A percentile compares a stretch with the other conserved stretches of the same genome.
These are phyloP conservation scores for Chiloscyllium punctatum DNA, from an alignment of 2,797 vertebrate genomes.

Conservation along the genomic window DNA sequence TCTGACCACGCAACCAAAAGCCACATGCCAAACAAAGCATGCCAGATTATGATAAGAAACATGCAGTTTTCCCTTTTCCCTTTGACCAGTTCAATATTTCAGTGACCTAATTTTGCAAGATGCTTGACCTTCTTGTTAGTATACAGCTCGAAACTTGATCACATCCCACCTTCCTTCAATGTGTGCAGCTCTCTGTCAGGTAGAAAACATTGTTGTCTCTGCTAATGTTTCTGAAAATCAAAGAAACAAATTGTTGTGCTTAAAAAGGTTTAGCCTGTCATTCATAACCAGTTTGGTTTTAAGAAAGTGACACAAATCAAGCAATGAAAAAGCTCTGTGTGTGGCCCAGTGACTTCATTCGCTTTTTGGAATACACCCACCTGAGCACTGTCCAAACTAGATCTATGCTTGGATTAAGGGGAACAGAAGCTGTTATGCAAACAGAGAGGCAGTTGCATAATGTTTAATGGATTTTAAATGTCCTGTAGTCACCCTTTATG, in stretches of 20 bases:
- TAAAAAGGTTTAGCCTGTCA: conserved; percentile 30
- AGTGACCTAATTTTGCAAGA: neutral
- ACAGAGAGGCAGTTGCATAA: conserved; percentile 37
- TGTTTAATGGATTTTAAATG: conserved; percentile 37
- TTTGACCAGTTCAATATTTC: neutral
- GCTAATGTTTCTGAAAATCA: conserved; percentile 26
- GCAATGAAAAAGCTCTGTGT: conserved; percentile 23
- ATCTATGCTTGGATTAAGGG: conserved; percentile 33
- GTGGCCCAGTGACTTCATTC: conserved; percentile 33
- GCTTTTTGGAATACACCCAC: conserved; percentile 33
- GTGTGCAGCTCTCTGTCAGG: neutral
- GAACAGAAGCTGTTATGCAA: conserved; percentile 37
- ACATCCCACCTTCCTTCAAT: neutral
- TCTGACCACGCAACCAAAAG: neutral
- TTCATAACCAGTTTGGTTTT: neutral
- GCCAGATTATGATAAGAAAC: neutral
- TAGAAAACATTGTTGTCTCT: neutral
- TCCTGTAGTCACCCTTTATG: conserved; percentile 34
- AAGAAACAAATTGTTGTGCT: conserved; percentile 37
- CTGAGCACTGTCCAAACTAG: conserved; percentile 34
- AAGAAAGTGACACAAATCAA: conserved; percentile 26
- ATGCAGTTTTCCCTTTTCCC: neutral
- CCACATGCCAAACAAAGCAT: neutral
- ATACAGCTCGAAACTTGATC: neutral
- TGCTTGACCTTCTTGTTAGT: neutral